Evolutionary conservation across 2,797 vertebrate species (phyloP).

Genomic region (Acipenser ruthenus): DNA sequence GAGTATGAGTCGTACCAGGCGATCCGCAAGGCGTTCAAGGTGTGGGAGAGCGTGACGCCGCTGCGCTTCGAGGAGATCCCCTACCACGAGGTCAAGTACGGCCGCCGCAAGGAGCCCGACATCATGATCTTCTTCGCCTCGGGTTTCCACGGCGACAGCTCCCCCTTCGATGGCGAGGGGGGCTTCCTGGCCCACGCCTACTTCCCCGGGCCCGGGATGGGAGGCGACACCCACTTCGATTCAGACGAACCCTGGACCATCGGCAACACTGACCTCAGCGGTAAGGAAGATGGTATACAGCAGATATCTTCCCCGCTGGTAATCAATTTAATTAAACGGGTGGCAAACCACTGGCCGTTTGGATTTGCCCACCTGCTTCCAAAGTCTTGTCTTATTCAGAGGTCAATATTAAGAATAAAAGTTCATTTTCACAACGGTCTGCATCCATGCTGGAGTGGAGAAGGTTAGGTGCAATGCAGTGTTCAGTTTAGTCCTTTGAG

Average conservation of each 20-base stretch:
- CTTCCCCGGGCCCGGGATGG: conserved; percentile 89
- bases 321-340: too few relatives aligned
- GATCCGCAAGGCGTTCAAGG: conserved; percentile 73
- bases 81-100: conserved; percentile 78
- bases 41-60: conserved; percentile 81
- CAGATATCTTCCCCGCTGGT: background rate
- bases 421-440: too few relatives aligned
- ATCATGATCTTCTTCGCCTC: conserved; percentile 96
- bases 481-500: too few relatives aligned
- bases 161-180: conserved; percentile 88
- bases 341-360: too few relatives aligned
- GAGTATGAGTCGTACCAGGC: conserved; percentile 76
- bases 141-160: conserved; percentile 90
- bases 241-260: conserved; percentile 92
- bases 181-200: conserved; percentile 92
- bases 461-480: too few relatives aligned
- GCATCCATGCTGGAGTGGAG: too few relatives aligned
- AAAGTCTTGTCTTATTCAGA: too few relatives aligned
- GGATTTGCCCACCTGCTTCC: too few relatives aligned
- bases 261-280: conserved; percentile 75
- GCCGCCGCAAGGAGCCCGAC: conserved; percentile 79
- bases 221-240: conserved; percentile 90
- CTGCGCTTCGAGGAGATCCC: conserved; percentile 83
- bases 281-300: conserved; percentile 46
- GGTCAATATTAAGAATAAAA: too few relatives aligned